Evolutionary conservation across 2,888 invertebrate genomes (phyloP).

Genomic region (Cybosia mesomella): DNA sequence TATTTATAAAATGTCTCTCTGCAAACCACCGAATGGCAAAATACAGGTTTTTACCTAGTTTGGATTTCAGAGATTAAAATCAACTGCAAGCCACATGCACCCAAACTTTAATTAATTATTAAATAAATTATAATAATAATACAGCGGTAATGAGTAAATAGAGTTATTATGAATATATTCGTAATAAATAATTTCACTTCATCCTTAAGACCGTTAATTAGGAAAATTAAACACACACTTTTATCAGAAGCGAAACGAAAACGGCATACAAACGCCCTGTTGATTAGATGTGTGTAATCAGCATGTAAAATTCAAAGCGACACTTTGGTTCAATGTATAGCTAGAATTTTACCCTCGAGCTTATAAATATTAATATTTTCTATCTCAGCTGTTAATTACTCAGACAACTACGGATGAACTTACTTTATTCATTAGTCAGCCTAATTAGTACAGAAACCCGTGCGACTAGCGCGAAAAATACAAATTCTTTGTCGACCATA

Average conservation of each 20-base stretch:
- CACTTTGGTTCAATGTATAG: conserved; percentile 66
- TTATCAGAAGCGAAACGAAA: conserved; percentile 32
- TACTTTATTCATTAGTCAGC: conserved; percentile 80
- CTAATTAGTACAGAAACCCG: conserved; percentile 78
- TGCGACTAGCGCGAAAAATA: conserved; percentile 58
- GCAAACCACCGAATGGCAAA: too few species aligned
- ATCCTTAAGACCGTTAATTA: conserved; percentile 27
- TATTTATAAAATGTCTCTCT: too few species aligned
- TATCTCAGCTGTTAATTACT: conserved; percentile 82
- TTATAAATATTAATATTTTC: conserved; percentile 85
- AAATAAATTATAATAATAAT: neutral
- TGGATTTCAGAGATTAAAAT: neutral
- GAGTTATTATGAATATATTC: conserved; percentile 11
- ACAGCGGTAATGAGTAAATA: conserved; percentile 10
- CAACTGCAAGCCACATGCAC: too few species aligned
- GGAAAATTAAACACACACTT: conserved; percentile 34
- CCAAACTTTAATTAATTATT: neutral
- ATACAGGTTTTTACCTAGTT: too few species aligned
- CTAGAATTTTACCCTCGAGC: conserved; percentile 67
- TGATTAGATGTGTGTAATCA: conserved; percentile 57
- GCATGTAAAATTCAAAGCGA: conserved; percentile 74
- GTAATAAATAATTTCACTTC: conserved; percentile 31
- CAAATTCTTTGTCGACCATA: conserved; percentile 65
- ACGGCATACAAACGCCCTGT: conserved; percentile 45
- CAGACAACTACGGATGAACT: conserved; percentile 79